These are phyloP conservation scores for Beris chalybata DNA, from an alignment of 2,888 invertebrate species.

Conservation along the genomic window DNA sequence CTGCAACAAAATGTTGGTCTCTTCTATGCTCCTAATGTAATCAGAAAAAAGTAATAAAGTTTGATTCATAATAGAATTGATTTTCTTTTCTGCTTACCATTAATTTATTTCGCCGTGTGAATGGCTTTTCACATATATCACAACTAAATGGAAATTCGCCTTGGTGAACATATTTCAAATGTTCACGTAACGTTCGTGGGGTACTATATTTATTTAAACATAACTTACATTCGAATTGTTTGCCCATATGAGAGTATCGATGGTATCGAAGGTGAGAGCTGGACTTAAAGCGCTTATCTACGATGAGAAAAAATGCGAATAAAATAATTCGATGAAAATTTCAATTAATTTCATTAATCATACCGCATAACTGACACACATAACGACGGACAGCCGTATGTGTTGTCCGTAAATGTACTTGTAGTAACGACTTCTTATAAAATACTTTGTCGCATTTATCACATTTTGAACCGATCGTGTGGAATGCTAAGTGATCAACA, in stretches of 20 bases:
- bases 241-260: conserved; percentile 44
- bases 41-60: conserved; percentile 1
- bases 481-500: conserved; percentile 2
- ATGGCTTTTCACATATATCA: conserved; percentile 43
- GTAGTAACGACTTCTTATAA: conserved; percentile 7
- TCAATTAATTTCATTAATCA: background rate
- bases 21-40: background rate
- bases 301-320: background rate
- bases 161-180: conserved; percentile 44
- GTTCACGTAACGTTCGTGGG: conserved; percentile 45
- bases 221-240: conserved; percentile 43
- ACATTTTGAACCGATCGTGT: conserved; percentile 9
- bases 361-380: conserved; percentile 47
- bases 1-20: background rate
- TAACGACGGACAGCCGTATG: conserved; percentile 43
- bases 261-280: conserved; percentile 47
- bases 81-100: background rate
- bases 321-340: conserved; percentile 2
- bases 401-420: conserved; percentile 7
- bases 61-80: background rate
- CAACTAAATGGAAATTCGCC: conserved; percentile 44
- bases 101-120: conserved; percentile 39
- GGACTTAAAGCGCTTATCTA: conserved; percentile 45
- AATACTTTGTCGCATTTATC: conserved; percentile 13
- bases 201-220: conserved; percentile 46